Percentiles rank a stretch among this genome's conserved stretches.
These are phyloP conservation scores for Epinotia brunnichana DNA, from an alignment of 2,888 invertebrate species.

Conservation along the genomic window DNA sequence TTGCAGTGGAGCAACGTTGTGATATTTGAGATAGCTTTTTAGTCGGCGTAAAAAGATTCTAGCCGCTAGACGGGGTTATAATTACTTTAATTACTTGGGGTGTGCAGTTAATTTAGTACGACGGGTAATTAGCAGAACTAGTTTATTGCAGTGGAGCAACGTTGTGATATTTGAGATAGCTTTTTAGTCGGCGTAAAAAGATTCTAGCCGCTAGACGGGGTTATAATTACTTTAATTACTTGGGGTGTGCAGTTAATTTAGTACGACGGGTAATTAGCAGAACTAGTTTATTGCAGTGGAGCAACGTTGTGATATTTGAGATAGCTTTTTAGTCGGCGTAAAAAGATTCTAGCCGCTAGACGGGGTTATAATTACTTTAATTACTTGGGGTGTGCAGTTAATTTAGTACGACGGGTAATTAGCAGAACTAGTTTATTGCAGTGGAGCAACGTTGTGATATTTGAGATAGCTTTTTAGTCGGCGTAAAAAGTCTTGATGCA, in stretches of 20 bases:
- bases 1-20: conserved; percentile 21
- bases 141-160: conserved; percentile 29
- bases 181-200: conserved; percentile 8
- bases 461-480: conserved; percentile 16
- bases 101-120: conserved; percentile 36
- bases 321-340: conserved; percentile 14
- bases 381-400: conserved; percentile 37
- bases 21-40: conserved; percentile 25
- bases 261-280: conserved; percentile 26
- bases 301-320: conserved; percentile 21
- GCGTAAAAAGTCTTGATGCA: not conserved
- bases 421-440: conserved; percentile 32
- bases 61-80: too few relatives aligned
- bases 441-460: conserved; percentile 18
- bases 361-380: conserved; percentile 42
- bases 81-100: conserved; percentile 42
- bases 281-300: conserved; percentile 30
- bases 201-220: too few relatives aligned
- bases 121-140: conserved; percentile 24
- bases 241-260: conserved; percentile 36
- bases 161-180: conserved; percentile 22
- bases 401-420: conserved; percentile 35
- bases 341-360: conserved; percentile 34
- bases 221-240: conserved; percentile 44
- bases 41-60: not conserved